Evolutionary conservation across 2,113 vertebrate species (phyloP).

Genomic region (Nibea albiflora): DNA sequence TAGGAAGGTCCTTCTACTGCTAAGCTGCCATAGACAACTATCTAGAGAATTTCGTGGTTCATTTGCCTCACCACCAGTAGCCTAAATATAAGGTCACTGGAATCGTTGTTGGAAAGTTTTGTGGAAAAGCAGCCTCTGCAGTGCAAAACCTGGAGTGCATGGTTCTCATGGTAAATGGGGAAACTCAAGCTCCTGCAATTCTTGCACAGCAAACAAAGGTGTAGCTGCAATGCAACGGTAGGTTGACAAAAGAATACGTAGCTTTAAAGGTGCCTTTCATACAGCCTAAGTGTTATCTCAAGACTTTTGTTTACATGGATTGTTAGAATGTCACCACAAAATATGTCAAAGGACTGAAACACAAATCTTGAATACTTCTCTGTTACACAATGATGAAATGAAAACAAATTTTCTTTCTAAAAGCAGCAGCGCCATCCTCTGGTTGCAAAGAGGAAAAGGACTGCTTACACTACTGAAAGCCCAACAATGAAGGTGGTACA

Average conservation of each 20-base stretch:
- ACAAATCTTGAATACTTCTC: not conserved
- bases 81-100: not conserved
- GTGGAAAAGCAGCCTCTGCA: not conserved
- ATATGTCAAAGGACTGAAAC: not conserved
- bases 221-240: not conserved
- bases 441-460: slow-evolving; percentile 13
- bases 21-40: slow-evolving; percentile 32
- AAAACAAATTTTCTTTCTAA: not conserved
- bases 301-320: not conserved
- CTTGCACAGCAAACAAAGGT: not conserved
- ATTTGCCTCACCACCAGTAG: not conserved
- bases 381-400: not conserved
- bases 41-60: slow-evolving; percentile 9
- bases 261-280: not conserved
- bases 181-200: not conserved
- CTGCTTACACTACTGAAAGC: not conserved
- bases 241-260: not conserved
- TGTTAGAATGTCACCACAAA: not conserved
- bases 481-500: slow-evolving; percentile 29
- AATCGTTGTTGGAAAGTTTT: not conserved
- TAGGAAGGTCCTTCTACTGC: slow-evolving; percentile 11
- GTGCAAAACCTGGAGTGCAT: slow-evolving; percentile 56
- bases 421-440: slow-evolving; percentile 37
- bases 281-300: not conserved
- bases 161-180: slow-evolving; percentile 58